Conservation (phyloP, 2,797 vertebrate genomes). For the Cheirogaleus major region DNA sequence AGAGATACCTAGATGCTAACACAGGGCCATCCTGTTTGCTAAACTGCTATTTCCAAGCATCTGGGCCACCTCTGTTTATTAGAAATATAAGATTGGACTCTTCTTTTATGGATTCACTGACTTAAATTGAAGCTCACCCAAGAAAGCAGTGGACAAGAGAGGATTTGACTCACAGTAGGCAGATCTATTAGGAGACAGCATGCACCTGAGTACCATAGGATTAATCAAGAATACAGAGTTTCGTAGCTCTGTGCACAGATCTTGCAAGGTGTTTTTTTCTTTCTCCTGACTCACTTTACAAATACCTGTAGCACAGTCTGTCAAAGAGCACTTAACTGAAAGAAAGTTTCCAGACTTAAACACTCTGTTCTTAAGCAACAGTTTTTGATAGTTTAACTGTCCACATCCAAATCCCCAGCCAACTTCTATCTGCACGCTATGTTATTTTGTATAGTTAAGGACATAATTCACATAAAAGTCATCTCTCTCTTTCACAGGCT, state of each 20-base stretch:
- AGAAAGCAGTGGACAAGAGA: neutral
- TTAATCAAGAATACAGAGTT: neutral
- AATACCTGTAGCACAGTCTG: neutral
- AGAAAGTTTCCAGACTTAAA: slow-evolving; percentile 43
- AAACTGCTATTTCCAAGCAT: neutral
- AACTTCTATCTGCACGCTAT: neutral
- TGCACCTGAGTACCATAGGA: neutral
- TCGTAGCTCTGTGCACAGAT: neutral
- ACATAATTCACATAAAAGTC: slow-evolving; percentile 34
- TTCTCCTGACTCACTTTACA: neutral
- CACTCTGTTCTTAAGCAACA: neutral
- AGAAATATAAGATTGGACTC: neutral
- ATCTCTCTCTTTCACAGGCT: slow-evolving; percentile 22
- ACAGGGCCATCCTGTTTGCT: neutral
- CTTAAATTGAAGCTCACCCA: neutral
- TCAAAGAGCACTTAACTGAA: neutral
- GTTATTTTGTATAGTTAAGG: slow-evolving; percentile 46
- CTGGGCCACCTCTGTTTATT: neutral
- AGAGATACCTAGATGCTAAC: neutral
- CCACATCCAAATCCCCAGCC: slow-evolving; percentile 47
- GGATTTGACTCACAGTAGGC: neutral
- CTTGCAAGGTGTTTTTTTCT: neutral
- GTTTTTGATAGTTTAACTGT: slow-evolving; percentile 36
- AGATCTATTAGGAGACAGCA: neutral
- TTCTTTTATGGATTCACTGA: neutral